phyloP scores from a whole-genome alignment of 2,113 vertebrate genomes.

The Urocynchramus pylzowi region DNA sequence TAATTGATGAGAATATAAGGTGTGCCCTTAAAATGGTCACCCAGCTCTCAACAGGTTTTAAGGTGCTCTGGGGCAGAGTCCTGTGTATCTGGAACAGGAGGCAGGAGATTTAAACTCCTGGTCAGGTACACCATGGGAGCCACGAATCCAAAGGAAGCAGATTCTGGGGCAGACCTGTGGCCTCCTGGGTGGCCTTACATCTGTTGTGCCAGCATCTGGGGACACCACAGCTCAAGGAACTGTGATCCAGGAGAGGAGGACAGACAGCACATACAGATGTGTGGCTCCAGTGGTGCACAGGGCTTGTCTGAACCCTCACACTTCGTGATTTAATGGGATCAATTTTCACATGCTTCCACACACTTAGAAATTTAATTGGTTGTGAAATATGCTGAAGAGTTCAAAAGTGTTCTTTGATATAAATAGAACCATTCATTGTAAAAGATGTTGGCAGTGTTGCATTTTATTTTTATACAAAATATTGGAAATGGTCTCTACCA shows the following conservation, averaged over 20 bases:
- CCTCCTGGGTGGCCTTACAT: neutral
- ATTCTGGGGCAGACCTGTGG: neutral
- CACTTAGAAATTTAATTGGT: slow-evolving; percentile 42
- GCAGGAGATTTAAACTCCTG: neutral
- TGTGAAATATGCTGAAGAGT: slow-evolving; percentile 52
- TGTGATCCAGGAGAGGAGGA: neutral
- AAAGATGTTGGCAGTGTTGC: slow-evolving; percentile 7
- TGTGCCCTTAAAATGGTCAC: neutral
- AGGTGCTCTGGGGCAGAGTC: neutral
- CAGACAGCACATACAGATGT: rapidly evolving
- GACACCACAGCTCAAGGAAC: neutral
- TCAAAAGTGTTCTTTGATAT: slow-evolving; percentile 38
- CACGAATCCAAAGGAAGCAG: neutral
- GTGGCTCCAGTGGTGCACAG: neutral
- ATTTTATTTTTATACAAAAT: slow-evolving; percentile 32
- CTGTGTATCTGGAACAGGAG: neutral
- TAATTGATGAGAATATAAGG: neutral
- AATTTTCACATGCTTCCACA: neutral
- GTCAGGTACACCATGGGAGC: neutral
- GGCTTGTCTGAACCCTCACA: neutral
- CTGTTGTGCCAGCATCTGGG: neutral
- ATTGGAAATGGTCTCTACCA: slow-evolving; percentile 39
- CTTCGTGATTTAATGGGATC: neutral
- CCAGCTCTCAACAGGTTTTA: neutral
- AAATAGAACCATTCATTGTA: slow-evolving; percentile 43